Conservation (phyloP, 30 jellyfish, hydroid and myxozoan species). For the Pseudorhiza aurosa region DNA sequence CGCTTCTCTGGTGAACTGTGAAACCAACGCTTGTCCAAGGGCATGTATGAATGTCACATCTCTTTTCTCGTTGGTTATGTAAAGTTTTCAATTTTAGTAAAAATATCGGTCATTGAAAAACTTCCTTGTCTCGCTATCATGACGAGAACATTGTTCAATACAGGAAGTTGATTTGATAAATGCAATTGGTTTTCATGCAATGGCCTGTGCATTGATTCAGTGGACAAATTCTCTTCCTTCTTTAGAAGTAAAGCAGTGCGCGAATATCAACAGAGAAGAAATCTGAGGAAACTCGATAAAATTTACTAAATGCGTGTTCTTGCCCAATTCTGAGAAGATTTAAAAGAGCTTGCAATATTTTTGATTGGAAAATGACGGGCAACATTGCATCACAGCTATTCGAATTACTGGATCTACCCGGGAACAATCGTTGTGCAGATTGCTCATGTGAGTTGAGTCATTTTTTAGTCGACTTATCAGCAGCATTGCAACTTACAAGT, state of each 20-base stretch:
- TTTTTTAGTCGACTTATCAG: too few relatives aligned
- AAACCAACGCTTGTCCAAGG: too few relatives aligned
- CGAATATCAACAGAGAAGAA: background rate
- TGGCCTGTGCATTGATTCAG: background rate
- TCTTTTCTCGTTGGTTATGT: too few relatives aligned
- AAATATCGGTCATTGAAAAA: too few relatives aligned
- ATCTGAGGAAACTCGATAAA: too few relatives aligned
- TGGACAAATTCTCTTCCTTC: background rate
- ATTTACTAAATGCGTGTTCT: too few relatives aligned
- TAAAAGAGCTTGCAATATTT: too few relatives aligned
- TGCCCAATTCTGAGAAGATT: too few relatives aligned
- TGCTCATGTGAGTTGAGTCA: constrained; percentile 19
- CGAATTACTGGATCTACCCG: constrained; percentile 47
- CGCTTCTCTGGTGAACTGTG: too few relatives aligned
- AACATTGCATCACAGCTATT: constrained; percentile 8
- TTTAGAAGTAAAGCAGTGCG: background rate
- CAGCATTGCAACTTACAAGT: too few relatives aligned
- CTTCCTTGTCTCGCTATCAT: background rate
- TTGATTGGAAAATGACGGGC: constrained; percentile 44
- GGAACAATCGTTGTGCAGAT: constrained; percentile 76
- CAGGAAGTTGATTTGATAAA: background rate
- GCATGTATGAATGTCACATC: too few relatives aligned
- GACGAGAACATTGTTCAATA: background rate
- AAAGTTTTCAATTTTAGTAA: too few relatives aligned
- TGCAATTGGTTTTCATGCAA: background rate